Evolutionary conservation across 2,888 invertebrate species (phyloP).

Genomic region (Melanostoma scalare): DNA sequence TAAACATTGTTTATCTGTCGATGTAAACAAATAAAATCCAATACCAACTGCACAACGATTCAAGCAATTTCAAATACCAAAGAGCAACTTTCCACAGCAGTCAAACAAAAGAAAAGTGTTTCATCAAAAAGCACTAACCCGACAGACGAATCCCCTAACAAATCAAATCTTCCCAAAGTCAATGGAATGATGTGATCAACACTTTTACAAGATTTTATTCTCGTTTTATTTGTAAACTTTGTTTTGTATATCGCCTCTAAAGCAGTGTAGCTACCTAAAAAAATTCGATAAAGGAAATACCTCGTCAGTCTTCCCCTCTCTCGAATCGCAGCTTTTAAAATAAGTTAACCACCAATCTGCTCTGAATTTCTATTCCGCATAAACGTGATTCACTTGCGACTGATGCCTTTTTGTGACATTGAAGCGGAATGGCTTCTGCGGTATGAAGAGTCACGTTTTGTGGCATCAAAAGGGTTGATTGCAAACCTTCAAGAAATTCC

Average conservation of each 20-base stretch:
- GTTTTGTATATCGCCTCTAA: not conserved
- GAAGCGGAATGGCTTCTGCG: constrained; percentile 6
- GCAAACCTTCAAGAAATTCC: constrained; percentile 21
- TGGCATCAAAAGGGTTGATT: constrained; percentile 31
- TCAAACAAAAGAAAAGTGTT: too few relatives aligned
- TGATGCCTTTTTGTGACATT: constrained; percentile 1
- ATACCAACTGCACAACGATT: too few relatives aligned
- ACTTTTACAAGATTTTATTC: not conserved
- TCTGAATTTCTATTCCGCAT: not conserved
- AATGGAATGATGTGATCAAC: not conserved
- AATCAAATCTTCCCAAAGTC: too few relatives aligned
- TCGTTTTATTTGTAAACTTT: not conserved
- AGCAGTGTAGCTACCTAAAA: not conserved
- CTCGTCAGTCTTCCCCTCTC: not conserved
- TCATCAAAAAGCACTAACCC: too few relatives aligned
- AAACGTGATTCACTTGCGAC: not conserved
- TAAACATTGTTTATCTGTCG: too few relatives aligned
- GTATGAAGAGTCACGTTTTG: constrained; percentile 25
- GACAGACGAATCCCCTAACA: too few relatives aligned
- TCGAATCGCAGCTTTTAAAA: not conserved
- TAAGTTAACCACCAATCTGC: not conserved
- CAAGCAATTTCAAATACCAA: too few relatives aligned
- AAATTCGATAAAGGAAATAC: constrained; percentile 11
- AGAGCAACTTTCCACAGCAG: too few relatives aligned
- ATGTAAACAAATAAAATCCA: too few relatives aligned